Conservation (phyloP, 2,113 vertebrate genomes). For the Channa argus region DNA sequence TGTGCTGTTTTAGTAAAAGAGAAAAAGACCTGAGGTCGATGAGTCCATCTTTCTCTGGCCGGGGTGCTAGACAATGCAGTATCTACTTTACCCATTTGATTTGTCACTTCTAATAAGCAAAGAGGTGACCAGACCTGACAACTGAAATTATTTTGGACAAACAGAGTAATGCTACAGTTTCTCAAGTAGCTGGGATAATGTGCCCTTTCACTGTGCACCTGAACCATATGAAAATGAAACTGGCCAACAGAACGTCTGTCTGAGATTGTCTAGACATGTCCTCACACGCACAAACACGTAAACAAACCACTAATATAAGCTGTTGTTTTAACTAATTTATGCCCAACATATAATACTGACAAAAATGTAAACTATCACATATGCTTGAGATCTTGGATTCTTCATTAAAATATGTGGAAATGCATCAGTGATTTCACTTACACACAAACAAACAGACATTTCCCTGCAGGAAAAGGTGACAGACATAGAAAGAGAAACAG, state of each 20-base stretch:
- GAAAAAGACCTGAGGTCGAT: not conserved
- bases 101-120: constrained; percentile 17
- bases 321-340: constrained; percentile 18
- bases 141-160: constrained; percentile 13
- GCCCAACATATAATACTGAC: not conserved
- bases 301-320: not conserved
- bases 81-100: constrained; percentile 4
- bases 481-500: constrained; percentile 4
- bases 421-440: not conserved
- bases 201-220: constrained; percentile 18
- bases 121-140: constrained; percentile 20
- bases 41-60: not conserved
- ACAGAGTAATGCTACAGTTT: constrained; percentile 3
- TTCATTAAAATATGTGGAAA: not conserved
- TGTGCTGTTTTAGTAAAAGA: not conserved
- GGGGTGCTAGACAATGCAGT: not conserved
- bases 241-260: constrained; percentile 31
- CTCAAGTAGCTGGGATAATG: not conserved
- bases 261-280: constrained; percentile 66
- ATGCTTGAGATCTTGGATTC: not conserved
- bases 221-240: constrained; percentile 14
- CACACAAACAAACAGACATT: not conserved
- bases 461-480: not conserved
- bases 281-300: constrained; percentile 16
- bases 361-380: not conserved